Conservation (phyloP, 2,797 vertebrate genomes). For the Malacoraja senta region DNA sequence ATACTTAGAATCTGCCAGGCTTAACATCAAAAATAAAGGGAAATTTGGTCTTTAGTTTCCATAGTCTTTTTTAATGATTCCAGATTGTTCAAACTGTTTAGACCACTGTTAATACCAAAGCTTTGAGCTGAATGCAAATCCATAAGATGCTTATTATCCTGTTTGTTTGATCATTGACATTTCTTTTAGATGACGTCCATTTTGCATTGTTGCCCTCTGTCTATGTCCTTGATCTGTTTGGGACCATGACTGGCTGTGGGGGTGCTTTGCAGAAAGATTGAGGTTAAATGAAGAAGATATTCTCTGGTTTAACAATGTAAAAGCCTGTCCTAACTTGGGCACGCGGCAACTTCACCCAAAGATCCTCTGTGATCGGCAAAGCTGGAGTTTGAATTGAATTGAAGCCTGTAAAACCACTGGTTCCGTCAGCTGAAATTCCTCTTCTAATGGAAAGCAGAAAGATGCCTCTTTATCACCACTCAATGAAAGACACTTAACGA, state of each 20-base stretch:
- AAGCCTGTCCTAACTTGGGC: not conserved
- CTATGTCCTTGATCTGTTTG: not conserved
- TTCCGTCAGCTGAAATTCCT: constrained; percentile 10
- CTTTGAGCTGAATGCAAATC: not conserved
- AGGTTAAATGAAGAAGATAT: not conserved
- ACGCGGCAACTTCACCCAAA: not conserved
- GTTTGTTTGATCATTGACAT: not conserved
- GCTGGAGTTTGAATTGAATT: not conserved
- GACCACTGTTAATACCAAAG: not conserved
- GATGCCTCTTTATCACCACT: not conserved
- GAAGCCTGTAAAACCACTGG: not conserved
- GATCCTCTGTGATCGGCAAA: not conserved
- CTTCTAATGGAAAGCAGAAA: constrained; percentile 14
- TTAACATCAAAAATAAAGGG: not conserved
- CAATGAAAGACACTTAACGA: not conserved
- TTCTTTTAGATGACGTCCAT: not conserved
- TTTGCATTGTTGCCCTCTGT: not conserved
- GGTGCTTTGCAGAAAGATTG: not conserved
- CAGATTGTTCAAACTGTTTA: not conserved
- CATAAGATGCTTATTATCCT: not conserved
- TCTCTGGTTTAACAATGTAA: not conserved
- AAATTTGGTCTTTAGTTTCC: not conserved
- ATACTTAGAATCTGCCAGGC: not conserved
- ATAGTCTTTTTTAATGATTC: not conserved
- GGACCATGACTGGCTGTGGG: not conserved